Conservation (phyloP, 2,113 vertebrate species). For the Oxyruncus cristatus region DNA sequence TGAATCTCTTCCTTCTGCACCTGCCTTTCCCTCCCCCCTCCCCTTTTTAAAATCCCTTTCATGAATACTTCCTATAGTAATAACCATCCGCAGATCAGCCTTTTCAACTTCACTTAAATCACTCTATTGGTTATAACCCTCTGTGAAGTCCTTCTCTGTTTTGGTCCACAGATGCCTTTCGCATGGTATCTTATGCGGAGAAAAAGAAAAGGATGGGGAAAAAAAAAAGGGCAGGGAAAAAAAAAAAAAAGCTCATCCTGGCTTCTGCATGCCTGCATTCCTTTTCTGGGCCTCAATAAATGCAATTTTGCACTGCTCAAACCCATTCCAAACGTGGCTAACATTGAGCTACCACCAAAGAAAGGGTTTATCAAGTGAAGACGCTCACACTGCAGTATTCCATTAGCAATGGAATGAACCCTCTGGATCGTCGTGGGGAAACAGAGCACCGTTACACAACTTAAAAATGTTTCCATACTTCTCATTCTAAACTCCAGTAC, state of each 20-base stretch:
- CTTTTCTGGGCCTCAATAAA: neutral
- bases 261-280: neutral
- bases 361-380: neutral
- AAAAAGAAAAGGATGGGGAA: no score
- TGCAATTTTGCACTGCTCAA: neutral
- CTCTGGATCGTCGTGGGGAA: neutral
- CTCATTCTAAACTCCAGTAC: neutral
- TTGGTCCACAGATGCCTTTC: neutral
- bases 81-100: neutral
- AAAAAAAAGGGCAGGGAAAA: no score
- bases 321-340: neutral
- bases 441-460: neutral
- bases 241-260: neutral
- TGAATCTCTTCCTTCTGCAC: neutral
- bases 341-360: neutral
- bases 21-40: fast-evolving
- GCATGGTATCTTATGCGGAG: no score
- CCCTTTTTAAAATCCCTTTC: neutral
- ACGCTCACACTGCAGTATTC: neutral
- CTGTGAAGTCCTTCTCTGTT: neutral
- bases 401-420: neutral
- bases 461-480: neutral
- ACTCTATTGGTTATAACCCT: neutral
- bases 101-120: neutral
- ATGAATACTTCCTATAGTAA: neutral